Base-by-base conservation (phyloP, 2,888 invertebrate genomes). In the Branchellion lobata region DNA sequence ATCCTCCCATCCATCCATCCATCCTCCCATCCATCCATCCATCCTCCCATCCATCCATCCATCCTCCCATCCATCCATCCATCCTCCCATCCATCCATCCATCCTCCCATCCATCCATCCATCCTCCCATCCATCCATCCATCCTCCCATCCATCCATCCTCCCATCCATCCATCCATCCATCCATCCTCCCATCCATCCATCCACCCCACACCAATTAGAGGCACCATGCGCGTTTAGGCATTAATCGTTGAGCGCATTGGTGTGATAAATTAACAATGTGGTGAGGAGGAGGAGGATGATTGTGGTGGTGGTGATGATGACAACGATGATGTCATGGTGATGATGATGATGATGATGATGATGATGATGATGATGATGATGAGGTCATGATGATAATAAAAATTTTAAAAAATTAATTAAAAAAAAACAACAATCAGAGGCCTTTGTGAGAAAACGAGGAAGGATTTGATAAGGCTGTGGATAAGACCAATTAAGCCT, bases 361-460 rank as follows among this genome's bases (percentile, higher is more conserved):
- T 27, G 51, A 74, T 40, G 40, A 24, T 3, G 40, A 74, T 74
- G 40, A 74, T 40, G n/a, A 74, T 36, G 27, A 74, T 74, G 40
- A 24, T 74, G 31, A 2, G 1, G 40, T 57, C 3, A 24, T 57
- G n/a, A 18, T 57, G 21, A 14, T 57, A n/a, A 5, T 57, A 5
- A n/a, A 14, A 57, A 24, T 57, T 57, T 57, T 57, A 57, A 24
- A 5, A 18, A n/a, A n/a, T n/a, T n/a, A n/a, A 40, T 40, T 40
- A 40, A 40, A 40, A 40, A 40, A 40, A 40, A 5, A 40, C 5
- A 8, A 8, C 14, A 40, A 40, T 8, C 5, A 40, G 14, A 40
- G 14, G 40, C 14, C 14, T 40, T 40, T 40, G 14, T 14, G 14
- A 40, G 14, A 40, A 40, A 8, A 40, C 40, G 14, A 14, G 5